Conservation (phyloP, 2,888 invertebrate genomes). For the Athrips mouffetella region DNA sequence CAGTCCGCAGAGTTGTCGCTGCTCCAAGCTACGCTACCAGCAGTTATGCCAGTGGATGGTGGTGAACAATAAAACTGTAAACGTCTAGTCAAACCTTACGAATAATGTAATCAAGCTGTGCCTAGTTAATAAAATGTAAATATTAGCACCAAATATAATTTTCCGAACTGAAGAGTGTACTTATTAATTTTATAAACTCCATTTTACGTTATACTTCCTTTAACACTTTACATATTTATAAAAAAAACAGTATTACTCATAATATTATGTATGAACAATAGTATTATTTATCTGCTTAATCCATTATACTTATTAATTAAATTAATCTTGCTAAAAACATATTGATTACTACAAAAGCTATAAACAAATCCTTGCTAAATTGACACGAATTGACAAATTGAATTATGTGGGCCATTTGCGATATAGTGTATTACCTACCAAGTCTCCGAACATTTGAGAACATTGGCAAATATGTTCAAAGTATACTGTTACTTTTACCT, state of each 20-base stretch:
- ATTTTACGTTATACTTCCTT: not conserved
- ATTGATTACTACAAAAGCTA: no score
- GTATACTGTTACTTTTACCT: not conserved
- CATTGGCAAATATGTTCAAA: not conserved
- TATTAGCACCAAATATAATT: not conserved
- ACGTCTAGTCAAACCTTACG: constrained; percentile 15
- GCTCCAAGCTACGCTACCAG: constrained; percentile 25
- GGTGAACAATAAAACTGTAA: constrained; percentile 17
- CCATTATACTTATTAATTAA: no score
- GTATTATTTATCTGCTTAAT: no score
- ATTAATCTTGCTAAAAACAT: no score
- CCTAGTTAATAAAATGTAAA: not conserved
- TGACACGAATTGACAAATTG: no score
- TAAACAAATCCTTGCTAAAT: no score
- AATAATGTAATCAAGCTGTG: not conserved
- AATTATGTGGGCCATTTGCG: no score
- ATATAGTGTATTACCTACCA: no score
- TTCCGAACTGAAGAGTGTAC: not conserved
- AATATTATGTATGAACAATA: no score
- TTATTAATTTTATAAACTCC: not conserved
- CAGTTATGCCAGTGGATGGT: constrained; percentile 26
- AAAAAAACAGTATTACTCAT: no score
- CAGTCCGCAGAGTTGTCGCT: constrained; percentile 14
- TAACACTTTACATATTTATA: no score
- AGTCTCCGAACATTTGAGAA: not conserved